Conservation (phyloP, 2,888 invertebrate species). For the Glaucopsyche alexis region DNA sequence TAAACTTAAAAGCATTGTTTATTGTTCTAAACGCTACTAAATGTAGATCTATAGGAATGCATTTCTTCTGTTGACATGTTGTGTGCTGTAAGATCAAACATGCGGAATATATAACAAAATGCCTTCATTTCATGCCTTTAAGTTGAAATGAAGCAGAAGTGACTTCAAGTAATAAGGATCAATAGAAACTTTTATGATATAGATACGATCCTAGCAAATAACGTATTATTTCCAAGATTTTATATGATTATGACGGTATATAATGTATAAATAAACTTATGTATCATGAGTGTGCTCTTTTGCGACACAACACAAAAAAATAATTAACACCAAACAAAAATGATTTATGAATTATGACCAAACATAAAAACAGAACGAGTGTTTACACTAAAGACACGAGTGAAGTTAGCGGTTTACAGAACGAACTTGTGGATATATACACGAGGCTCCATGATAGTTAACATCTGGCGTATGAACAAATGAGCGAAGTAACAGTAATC, state of each 20-base stretch:
- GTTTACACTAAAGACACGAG: constrained; percentile 25
- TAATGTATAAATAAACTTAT: background rate
- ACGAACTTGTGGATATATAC: constrained; percentile 26
- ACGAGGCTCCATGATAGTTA: constrained; percentile 18
- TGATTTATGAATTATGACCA: background rate
- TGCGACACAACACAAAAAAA: constrained; percentile 11
- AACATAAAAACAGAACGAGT: constrained; percentile 19
- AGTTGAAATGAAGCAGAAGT: too few relatives aligned
- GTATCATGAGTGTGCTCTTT: background rate
- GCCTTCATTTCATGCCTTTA: too few relatives aligned
- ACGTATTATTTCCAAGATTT: constrained; percentile 19
- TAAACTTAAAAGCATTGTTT: too few relatives aligned
- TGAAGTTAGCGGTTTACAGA: constrained; percentile 22
- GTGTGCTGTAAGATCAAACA: too few relatives aligned
- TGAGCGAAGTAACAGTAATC: constrained; percentile 16
- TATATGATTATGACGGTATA: constrained; percentile 7
- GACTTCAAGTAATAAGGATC: too few relatives aligned
- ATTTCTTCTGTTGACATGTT: too few relatives aligned
- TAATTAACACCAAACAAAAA: constrained; percentile 23
- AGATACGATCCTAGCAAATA: too few relatives aligned
- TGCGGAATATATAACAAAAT: too few relatives aligned
- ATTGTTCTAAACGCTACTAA: too few relatives aligned
- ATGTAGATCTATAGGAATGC: too few relatives aligned
- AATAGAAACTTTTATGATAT: too few relatives aligned
- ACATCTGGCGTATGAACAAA: constrained; percentile 18